Conservation (phyloP, 2,113 vertebrate genomes). For the Psammodynastes pulverulentus region DNA sequence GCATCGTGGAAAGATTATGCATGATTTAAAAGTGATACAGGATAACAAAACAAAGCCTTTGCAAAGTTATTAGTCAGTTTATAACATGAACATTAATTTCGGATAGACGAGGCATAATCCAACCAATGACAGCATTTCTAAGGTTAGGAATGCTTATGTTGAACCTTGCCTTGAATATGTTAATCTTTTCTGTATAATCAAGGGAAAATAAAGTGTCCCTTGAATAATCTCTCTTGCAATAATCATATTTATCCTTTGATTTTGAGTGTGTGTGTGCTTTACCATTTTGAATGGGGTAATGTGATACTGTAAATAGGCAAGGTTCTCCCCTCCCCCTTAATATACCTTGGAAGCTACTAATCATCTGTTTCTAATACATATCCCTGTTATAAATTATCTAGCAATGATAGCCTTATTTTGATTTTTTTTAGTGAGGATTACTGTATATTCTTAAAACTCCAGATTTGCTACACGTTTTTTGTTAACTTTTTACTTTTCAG, state of each 20-base stretch:
- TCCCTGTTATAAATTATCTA: neutral
- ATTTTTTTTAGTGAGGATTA: neutral
- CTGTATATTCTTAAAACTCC: slow-evolving; percentile 28
- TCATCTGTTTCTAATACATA: slow-evolving; percentile 20
- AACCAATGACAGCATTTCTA: neutral
- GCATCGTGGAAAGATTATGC: neutral
- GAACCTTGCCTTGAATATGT: neutral
- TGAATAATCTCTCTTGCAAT: fast-evolving
- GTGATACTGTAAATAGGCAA: neutral
- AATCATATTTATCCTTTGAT: neutral
- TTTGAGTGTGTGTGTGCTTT: neutral
- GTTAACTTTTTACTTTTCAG: slow-evolving; percentile 33
- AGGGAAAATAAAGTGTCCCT: neutral
- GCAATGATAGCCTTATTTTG: neutral
- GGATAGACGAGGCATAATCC: neutral
- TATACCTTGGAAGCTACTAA: neutral
- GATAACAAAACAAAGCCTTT: neutral
- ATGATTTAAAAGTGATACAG: neutral
- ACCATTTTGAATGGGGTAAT: neutral
- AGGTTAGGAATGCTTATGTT: neutral
- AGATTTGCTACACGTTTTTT: slow-evolving; percentile 42
- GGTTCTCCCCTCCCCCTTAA: neutral
- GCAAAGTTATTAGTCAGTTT: neutral
- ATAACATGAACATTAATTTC: fast-evolving
- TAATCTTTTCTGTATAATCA: fast-evolving